A percentile compares a stretch with the other conserved stretches of the same genome.
Conservation (phyloP, 2,888 invertebrate species). For the Sialis lutaria region DNA sequence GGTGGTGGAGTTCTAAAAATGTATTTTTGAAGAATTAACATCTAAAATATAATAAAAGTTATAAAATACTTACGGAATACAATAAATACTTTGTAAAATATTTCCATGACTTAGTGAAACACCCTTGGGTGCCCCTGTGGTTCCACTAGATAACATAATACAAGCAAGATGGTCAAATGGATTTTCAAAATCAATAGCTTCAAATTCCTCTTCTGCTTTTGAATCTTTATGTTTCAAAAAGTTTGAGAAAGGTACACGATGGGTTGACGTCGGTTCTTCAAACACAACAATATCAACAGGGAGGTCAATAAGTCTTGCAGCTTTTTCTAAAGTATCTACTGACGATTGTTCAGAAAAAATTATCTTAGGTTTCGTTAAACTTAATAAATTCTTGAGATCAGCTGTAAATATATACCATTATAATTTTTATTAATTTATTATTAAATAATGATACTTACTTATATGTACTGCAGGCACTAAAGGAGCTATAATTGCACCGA, state of each 20-base stretch:
- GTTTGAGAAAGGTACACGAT: constrained; percentile 1
- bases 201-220: neutral
- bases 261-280: constrained; percentile 5
- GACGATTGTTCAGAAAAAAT: constrained; percentile 11
- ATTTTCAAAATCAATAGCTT: neutral
- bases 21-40: neutral
- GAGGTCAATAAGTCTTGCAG: constrained; percentile 7
- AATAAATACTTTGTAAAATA: neutral
- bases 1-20: neutral
- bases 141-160: constrained; percentile 46
- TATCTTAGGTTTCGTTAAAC: constrained; percentile 11
- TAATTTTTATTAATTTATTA: too few relatives aligned
- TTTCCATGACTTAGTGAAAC: constrained; percentile 43
- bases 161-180: constrained; percentile 11
- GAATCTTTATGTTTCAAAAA: neutral
- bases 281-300: constrained; percentile 12
- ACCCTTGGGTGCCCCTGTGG: constrained; percentile 49
- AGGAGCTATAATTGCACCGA: constrained; percentile 21
- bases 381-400: constrained; percentile 11
- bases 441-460: constrained; percentile 4
- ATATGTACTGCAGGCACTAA: constrained; percentile 16
- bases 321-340: constrained; percentile 10
- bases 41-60: neutral
- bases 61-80: too few relatives aligned
- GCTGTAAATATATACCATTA: constrained; percentile 3